A percentile compares a stretch with the other conserved stretches of the same genome.
Evolutionary conservation across 2,888 invertebrate species (phyloP).

Genomic region (Chymomyza amoena): DNA sequence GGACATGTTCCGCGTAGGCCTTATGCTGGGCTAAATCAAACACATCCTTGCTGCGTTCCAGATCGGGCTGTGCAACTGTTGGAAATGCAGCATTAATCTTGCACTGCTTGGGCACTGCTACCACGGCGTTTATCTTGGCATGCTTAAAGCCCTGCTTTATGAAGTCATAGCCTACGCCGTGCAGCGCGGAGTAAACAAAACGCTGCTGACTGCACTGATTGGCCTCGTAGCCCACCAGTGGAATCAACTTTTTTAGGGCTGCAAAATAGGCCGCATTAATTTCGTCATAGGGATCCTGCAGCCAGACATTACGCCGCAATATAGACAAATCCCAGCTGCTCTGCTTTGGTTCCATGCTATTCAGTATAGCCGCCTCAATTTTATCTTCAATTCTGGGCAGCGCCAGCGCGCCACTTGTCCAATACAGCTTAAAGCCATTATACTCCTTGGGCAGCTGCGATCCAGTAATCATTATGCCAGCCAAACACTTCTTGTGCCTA

Average conservation of each 20-base stretch:
- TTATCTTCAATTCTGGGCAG: constrained; percentile 93
- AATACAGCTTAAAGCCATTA: constrained; percentile 98
- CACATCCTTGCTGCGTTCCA: constrained; percentile 87
- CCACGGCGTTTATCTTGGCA: constrained; percentile 83
- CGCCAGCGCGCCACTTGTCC: constrained; percentile 96
- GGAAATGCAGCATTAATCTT: constrained; percentile 97
- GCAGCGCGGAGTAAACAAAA: constrained; percentile 97
- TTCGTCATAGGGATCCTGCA: constrained; percentile 85
- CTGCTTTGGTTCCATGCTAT: constrained; percentile 88
- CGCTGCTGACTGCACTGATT: constrained; percentile 82
- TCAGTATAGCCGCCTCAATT: constrained; percentile 87
- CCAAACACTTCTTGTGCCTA: constrained; percentile 85
- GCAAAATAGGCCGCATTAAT: constrained; percentile 85
- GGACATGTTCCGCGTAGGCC: constrained; percentile 85
- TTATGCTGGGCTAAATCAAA: constrained; percentile 87
- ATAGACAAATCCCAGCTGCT: constrained; percentile 88
- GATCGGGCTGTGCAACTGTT: constrained; percentile 97
- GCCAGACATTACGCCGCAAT: constrained; percentile 80
- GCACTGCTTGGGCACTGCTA: constrained; percentile 83
- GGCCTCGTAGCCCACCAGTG: constrained; percentile 80
- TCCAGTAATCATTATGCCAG: constrained; percentile 95
- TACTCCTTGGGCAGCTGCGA: constrained; percentile 97
- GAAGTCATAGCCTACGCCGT: constrained; percentile 94
- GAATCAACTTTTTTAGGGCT: constrained; percentile 80
- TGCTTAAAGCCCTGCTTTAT: constrained; percentile 87